phyloP scores from a whole-genome alignment of 1,140 invertebrate species.

The Drosophila santomea region DNA sequence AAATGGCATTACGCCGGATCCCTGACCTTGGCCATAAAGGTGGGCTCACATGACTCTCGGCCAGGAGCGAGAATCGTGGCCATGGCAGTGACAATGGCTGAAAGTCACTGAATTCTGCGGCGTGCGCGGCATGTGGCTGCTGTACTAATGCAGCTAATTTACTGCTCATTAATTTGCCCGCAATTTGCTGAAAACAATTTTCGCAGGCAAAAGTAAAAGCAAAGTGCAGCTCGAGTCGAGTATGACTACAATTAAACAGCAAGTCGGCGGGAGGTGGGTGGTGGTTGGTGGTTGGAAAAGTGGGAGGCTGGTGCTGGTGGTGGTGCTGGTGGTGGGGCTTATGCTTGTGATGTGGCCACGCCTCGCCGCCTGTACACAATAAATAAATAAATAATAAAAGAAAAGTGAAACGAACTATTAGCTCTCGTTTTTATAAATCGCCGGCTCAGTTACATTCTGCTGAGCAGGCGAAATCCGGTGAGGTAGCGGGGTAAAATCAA shows the following conservation, averaged over 20 bases:
- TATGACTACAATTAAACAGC: constrained; percentile 58
- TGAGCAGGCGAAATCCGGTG: constrained; percentile 47
- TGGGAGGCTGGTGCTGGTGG: not conserved
- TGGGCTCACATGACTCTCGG: not conserved
- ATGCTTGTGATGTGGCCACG: constrained; percentile 49
- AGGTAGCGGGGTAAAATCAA: constrained; percentile 2
- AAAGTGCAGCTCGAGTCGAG: constrained; percentile 45
- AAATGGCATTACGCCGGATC: constrained; percentile 32
- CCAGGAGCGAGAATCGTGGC: not conserved
- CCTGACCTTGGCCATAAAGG: constrained; percentile 4
- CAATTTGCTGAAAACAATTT: constrained; percentile 76
- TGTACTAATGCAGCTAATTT: constrained; percentile 78
- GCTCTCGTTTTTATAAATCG: constrained; percentile 81
- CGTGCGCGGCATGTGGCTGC: constrained; percentile 34
- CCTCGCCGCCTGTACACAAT: constrained; percentile 60
- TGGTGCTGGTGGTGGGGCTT: not conserved
- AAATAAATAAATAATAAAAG: constrained; percentile 82
- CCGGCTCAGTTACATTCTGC: constrained; percentile 74
- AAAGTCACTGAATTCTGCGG: constrained; percentile 25
- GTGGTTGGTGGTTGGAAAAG: constrained; percentile 3
- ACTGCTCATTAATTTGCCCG: constrained; percentile 78
- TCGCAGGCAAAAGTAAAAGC: constrained; percentile 77
- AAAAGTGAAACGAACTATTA: constrained; percentile 82
- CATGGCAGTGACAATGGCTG: constrained; percentile 11
- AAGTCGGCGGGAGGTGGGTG: constrained; percentile 7